A percentile compares a stretch with the other conserved stretches of the same genome.
These are phyloP conservation scores for Xenopus tropicalis DNA, from an alignment of 2,113 vertebrate genomes.

Conservation along the genomic window UCB_Xtro_10.0 CM004446.2:26802001-26802500, in stretches of 20 bases:
- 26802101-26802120: no score
- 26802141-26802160: conserved; percentile 66
- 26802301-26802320: no score
- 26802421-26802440: conserved; percentile 72
- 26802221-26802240: conserved; percentile 85
- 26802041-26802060: no score
- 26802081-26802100: no score
- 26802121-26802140: conserved; percentile 55
- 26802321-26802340: neutral
- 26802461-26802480: conserved; percentile 66
- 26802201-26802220: conserved; percentile 81
- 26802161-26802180: conserved; percentile 74
- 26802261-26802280: no score
- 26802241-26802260: conserved; percentile 65
- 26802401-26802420: conserved; percentile 50
- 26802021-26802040: no score
- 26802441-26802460: conserved; percentile 77
- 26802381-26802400: conserved; percentile 62
- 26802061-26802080: no score
- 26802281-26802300: no score
- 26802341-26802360: conserved; percentile 69
- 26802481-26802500: conserved; percentile 85
- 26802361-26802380: conserved; percentile 71
- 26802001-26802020: no score
- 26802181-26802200: conserved; percentile 83